Conservation (phyloP, 2,113 vertebrate genomes). For the Lepus americanus region DNA sequence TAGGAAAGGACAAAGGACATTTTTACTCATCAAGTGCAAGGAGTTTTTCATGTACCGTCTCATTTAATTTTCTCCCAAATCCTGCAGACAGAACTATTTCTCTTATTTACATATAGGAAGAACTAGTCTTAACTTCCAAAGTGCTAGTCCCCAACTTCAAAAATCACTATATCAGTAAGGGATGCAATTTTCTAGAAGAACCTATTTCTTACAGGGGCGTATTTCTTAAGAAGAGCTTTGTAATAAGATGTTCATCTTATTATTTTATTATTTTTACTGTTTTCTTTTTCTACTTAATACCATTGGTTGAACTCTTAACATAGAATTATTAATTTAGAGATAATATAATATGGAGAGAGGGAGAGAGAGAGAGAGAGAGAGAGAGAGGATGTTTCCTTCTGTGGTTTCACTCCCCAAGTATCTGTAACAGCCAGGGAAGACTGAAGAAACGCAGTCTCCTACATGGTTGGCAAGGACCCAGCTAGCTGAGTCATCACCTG, state of each 20-base stretch:
- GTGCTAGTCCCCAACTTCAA: not conserved
- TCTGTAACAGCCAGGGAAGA: too few relatives aligned
- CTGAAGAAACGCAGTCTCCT: too few relatives aligned
- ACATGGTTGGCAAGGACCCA: too few relatives aligned
- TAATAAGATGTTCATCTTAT: not conserved
- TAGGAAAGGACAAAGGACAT: not conserved
- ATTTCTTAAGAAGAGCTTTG: not conserved
- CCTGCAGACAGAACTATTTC: not conserved
- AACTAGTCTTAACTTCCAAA: not conserved
- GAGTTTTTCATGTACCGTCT: not conserved
- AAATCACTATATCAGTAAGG: not conserved
- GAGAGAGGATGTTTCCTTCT: not conserved
- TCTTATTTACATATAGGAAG: not conserved
- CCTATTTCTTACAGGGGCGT: not conserved
- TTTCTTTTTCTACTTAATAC: too few relatives aligned
- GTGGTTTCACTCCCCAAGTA: too few relatives aligned
- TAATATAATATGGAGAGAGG: too few relatives aligned
- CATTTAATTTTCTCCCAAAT: conserved; percentile 22
- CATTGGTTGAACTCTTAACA: too few relatives aligned
- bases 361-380: too few relatives aligned
- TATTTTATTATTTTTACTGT: not conserved
- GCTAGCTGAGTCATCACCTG: too few relatives aligned
- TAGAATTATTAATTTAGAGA: too few relatives aligned
- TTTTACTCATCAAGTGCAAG: not conserved
- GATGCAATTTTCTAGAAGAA: too few relatives aligned